These are phyloP conservation scores for Dusona sp. DNA, from an alignment of 2,888 invertebrate species.

Conservation along the genomic window DNA sequence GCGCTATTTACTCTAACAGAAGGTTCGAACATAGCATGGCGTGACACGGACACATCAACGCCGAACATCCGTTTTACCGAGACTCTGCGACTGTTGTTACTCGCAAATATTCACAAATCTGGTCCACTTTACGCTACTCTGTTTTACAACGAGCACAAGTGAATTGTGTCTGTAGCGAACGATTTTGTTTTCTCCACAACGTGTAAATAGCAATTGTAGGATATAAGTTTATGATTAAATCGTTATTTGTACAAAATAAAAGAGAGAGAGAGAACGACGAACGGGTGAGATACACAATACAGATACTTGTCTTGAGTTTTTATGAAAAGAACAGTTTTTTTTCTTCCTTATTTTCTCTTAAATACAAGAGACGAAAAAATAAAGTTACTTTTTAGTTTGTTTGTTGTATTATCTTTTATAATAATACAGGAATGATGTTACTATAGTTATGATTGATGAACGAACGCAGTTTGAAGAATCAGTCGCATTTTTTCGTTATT, in stretches of 20 bases:
- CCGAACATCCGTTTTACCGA: slow-evolving; percentile 92
- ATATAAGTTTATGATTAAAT: slow-evolving; percentile 13
- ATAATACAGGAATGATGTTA: slow-evolving; percentile 79
- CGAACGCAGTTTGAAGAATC: slow-evolving; percentile 71
- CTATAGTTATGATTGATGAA: slow-evolving; percentile 71
- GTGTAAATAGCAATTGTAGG: slow-evolving; percentile 61
- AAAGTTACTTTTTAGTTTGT: slow-evolving; percentile 71
- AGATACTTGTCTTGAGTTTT: slow-evolving; percentile 67
- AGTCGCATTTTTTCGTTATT: slow-evolving; percentile 63
- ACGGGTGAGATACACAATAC: slow-evolving; percentile 64
- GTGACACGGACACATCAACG: slow-evolving; percentile 90
- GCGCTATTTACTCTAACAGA: slow-evolving; percentile 87
- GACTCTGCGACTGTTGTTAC: slow-evolving; percentile 91
- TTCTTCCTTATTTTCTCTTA: slow-evolving; percentile 67
- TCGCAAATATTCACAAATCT: slow-evolving; percentile 91
- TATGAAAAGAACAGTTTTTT: slow-evolving; percentile 74
- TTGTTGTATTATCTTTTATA: slow-evolving; percentile 59
- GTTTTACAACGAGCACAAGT: slow-evolving; percentile 79
- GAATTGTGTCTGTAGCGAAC: slow-evolving; percentile 15
- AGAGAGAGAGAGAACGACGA: slow-evolving; percentile 62
- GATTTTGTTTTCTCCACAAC: slow-evolving; percentile 35
- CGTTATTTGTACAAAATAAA: slow-evolving; percentile 46
- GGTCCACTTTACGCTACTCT: slow-evolving; percentile 89
- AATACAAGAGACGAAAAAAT: slow-evolving; percentile 77
- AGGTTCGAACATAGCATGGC: slow-evolving; percentile 86